phyloP scores from a whole-genome alignment of 2,797 vertebrate genomes.

The Stomatorhinus walkeri region DNA sequence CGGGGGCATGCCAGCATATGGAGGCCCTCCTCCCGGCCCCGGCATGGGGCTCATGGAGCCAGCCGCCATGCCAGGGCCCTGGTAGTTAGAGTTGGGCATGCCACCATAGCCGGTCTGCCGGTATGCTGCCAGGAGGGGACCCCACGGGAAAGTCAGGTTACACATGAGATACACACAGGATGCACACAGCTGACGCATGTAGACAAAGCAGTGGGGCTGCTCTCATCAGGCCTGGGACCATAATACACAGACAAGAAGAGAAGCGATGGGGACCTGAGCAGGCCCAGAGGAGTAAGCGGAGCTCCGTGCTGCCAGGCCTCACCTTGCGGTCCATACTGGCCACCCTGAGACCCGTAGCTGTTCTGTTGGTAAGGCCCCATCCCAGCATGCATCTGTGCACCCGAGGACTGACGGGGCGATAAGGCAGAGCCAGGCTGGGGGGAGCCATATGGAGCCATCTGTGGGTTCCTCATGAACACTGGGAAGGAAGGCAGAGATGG shows the following conservation, averaged over 20 bases:
- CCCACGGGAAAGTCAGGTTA: background rate
- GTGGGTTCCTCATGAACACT: constrained; percentile 95
- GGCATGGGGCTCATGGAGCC: constrained; percentile 81
- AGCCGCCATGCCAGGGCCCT: constrained; percentile 70
- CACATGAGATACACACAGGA: background rate
- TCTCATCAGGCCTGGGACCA: background rate
- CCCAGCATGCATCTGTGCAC: constrained; percentile 84
- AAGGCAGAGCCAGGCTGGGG: constrained; percentile 95
- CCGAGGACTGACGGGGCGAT: constrained; percentile 93
- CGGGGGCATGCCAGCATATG: constrained; percentile 76
- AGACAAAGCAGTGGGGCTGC: background rate
- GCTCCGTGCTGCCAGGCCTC: constrained; percentile 22
- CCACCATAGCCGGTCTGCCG: constrained; percentile 87
- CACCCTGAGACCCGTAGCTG: constrained; percentile 86
- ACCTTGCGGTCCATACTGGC: constrained; percentile 92
- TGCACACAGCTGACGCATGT: background rate
- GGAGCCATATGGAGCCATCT: constrained; percentile 90
- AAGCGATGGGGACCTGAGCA: background rate
- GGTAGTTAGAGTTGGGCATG: constrained; percentile 89
- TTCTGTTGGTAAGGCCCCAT: constrained; percentile 93
- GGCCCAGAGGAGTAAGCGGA: background rate
- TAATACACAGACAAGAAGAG: constrained; percentile 21
- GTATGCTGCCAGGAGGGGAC: constrained; percentile 66
- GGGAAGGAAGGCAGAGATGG: constrained; percentile 7
- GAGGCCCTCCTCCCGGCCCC: constrained; percentile 76